Percentiles rank a stretch among this genome's conserved stretches.
These are phyloP conservation scores for Panagrolaimus sp. DNA, from an alignment of 1,140 invertebrate genomes.

Conservation along the genomic window DNA sequence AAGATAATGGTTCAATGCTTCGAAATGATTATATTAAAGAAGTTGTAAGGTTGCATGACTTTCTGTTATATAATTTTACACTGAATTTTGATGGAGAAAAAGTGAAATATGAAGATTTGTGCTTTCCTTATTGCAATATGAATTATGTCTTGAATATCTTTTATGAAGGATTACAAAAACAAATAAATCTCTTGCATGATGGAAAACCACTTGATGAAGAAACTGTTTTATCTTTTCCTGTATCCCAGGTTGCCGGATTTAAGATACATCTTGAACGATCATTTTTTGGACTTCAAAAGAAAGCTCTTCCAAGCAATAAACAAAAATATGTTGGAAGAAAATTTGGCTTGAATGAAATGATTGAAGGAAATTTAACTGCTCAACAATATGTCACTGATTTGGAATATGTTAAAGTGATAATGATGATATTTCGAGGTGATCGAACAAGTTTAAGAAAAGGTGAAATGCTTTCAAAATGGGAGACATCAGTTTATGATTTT, in stretches of 20 bases:
- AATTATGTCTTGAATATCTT: conserved; percentile 49
- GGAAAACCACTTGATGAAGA: conserved; percentile 11
- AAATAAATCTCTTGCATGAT: conserved; percentile 18
- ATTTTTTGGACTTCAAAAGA: conserved; percentile 41
- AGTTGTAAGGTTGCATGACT: conserved; percentile 28
- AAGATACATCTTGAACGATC: conserved; percentile 43
- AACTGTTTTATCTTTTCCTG: conserved; percentile 40
- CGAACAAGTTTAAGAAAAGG: conserved; percentile 22
- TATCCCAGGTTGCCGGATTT: conserved; percentile 42
- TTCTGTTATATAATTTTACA: conserved; percentile 41
- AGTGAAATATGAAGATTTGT: conserved; percentile 41
- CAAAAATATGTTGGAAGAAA: conserved; percentile 16
- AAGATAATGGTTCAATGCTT: conserved; percentile 47
- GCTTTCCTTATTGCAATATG: conserved; percentile 48
- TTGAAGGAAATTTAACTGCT: conserved; percentile 15
- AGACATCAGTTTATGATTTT: conserved; percentile 44
- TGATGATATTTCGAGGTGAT: conserved; percentile 54
- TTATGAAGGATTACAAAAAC: conserved; percentile 26
- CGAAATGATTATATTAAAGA: conserved; percentile 42
- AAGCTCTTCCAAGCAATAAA: conserved; percentile 7
- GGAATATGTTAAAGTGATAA: conserved; percentile 42
- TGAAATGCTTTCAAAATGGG: conserved; percentile 41
- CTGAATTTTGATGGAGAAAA: conserved; percentile 19
- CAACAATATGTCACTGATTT: conserved; percentile 45
- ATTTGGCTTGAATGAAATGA: not conserved